phyloP scores from a whole-genome alignment of 2,888 invertebrate genomes.

The Shargacucullia verbasci region DNA sequence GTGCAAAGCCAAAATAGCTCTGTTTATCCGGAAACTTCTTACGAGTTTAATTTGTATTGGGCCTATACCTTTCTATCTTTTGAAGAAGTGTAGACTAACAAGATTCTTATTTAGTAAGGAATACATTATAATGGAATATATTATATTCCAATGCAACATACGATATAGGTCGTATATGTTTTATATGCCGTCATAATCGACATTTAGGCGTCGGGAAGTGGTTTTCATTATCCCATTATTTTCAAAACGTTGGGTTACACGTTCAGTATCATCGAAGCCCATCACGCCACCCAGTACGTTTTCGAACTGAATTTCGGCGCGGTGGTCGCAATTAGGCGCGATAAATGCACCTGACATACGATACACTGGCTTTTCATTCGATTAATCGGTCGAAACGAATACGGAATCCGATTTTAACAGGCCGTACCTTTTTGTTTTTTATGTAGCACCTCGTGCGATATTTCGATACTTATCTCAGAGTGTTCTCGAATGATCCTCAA shows the following conservation, averaged over 20 bases:
- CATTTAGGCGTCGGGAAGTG: conserved; percentile 23
- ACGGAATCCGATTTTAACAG: conserved; percentile 80
- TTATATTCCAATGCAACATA: no score
- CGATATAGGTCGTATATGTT: conserved; percentile 25
- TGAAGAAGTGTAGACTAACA: no score
- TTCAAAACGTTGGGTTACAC: conserved; percentile 56
- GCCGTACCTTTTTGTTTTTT: conserved; percentile 80
- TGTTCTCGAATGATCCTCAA: conserved; percentile 55
- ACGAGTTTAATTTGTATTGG: no score
- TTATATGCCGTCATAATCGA: conserved; percentile 28
- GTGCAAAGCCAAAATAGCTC: no score
- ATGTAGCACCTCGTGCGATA: conserved; percentile 75
- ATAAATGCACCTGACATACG: conserved; percentile 84
- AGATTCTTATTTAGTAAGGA: conserved; percentile 6
- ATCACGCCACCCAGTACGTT: conserved; percentile 82
- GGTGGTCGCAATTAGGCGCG: conserved; percentile 86
- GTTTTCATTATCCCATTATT: conserved; percentile 55
- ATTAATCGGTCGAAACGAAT: conserved; percentile 81
- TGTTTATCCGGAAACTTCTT: no score
- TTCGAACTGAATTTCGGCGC: conserved; percentile 72
- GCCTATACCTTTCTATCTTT: no score
- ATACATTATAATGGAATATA: no score
- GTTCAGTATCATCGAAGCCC: conserved; percentile 65
- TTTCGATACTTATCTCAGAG: conserved; percentile 66
- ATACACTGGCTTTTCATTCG: conserved; percentile 79